phyloP scores from a whole-genome alignment of 2,797 vertebrate genomes.

The Remorina albescens region DNA sequence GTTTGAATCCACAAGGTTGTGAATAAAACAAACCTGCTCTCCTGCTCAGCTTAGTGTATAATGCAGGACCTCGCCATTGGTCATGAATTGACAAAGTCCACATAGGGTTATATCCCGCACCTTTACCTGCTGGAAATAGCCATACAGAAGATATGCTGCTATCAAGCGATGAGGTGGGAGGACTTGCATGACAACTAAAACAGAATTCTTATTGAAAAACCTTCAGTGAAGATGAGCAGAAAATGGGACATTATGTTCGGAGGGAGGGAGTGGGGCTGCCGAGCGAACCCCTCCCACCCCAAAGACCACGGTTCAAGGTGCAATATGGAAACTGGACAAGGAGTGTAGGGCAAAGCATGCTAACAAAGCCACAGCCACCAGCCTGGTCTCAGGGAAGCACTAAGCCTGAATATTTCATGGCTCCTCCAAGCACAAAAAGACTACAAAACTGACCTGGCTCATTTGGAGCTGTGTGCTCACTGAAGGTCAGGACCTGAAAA shows the following conservation, averaged over 20 bases:
- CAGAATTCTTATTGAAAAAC: constrained; percentile 40
- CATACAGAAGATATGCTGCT: constrained; percentile 63
- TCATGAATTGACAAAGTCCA: constrained; percentile 85
- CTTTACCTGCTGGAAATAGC: constrained; percentile 81
- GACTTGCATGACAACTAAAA: constrained; percentile 45
- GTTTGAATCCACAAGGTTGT: constrained; percentile 83
- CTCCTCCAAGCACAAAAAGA: constrained; percentile 95
- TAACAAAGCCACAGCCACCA: constrained; percentile 96
- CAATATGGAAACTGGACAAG: constrained; percentile 63
- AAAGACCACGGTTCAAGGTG: constrained; percentile 77
- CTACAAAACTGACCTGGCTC: constrained; percentile 91
- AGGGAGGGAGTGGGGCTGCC: constrained; percentile 40
- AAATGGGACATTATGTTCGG: constrained; percentile 86
- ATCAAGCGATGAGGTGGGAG: constrained; percentile 66
- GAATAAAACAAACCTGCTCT: constrained; percentile 86
- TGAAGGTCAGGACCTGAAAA: constrained; percentile 88
- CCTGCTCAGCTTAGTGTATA: constrained; percentile 83
- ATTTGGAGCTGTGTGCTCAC: constrained; percentile 84
- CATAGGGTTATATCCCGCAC: constrained; percentile 78
- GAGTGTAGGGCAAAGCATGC: constrained; percentile 82
- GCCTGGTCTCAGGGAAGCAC: constrained; percentile 94
- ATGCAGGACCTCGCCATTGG: constrained; percentile 86
- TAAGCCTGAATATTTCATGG: constrained; percentile 97
- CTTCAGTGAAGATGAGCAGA: constrained; percentile 55
- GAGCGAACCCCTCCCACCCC: constrained; percentile 23